Conservation (phyloP, 2,888 invertebrate species). For the Adelphocoris suturalis region DNA sequence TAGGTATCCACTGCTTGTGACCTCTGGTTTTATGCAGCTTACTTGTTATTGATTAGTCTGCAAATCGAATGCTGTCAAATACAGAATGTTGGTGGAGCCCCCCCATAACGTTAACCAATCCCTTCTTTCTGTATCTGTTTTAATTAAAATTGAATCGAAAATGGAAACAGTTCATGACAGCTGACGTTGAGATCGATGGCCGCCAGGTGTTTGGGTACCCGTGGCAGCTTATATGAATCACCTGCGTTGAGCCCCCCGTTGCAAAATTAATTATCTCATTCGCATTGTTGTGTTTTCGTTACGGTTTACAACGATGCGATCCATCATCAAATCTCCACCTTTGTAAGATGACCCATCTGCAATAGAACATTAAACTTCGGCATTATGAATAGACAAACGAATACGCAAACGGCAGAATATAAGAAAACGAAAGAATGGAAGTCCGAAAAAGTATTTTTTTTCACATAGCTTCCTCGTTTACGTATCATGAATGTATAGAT, state of each 20-base stretch:
- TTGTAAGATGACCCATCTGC: neutral
- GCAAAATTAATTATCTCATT: constrained; percentile 43
- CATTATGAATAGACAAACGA: too few species aligned
- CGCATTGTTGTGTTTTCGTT: constrained; percentile 22
- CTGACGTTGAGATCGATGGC: constrained; percentile 47
- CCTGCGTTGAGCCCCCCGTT: neutral
- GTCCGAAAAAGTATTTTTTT: too few species aligned
- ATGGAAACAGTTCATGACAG: neutral
- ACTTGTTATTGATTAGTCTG: neutral
- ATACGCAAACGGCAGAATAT: too few species aligned
- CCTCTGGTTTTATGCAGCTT: too few species aligned
- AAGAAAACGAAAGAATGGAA: too few species aligned
- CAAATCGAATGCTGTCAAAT: constrained; percentile 25
- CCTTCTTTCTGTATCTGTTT: neutral
- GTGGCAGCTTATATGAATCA: constrained; percentile 3
- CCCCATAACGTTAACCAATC: neutral
- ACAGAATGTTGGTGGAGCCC: neutral
- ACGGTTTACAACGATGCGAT: neutral
- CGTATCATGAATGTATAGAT: too few species aligned
- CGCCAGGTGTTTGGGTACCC: constrained; percentile 60
- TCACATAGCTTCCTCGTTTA: too few species aligned
- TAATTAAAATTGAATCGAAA: neutral
- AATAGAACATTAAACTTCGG: too few species aligned
- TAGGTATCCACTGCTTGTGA: too few species aligned
- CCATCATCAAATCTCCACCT: neutral